A percentile compares a stretch with the other conserved stretches of the same genome.
phyloP scores from a whole-genome alignment of 2,888 invertebrate species.

The Hymenopus coronatus region DNA sequence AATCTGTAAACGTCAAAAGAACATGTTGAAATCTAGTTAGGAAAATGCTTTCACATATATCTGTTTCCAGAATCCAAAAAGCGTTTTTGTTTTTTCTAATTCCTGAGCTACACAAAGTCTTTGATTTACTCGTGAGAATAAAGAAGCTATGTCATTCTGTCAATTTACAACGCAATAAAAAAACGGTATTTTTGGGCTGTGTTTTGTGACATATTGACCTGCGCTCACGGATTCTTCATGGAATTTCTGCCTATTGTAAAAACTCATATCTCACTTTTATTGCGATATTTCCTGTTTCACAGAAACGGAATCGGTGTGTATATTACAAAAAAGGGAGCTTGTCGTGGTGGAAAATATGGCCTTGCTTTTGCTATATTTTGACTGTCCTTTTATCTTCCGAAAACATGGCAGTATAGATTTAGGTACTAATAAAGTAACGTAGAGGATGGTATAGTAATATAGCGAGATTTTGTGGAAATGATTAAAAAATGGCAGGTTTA shows the following conservation, averaged over 20 bases:
- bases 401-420: no score
- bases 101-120: not conserved
- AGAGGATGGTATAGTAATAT: no score
- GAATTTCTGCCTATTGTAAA: not conserved
- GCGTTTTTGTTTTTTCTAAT: not conserved
- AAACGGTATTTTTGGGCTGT: not conserved
- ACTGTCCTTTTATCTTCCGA: no score
- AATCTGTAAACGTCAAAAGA: no score
- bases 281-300: not conserved
- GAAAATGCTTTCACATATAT: not conserved
- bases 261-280: not conserved
- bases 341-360: no score
- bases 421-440: no score
- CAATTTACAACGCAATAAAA: not conserved
- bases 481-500: no score
- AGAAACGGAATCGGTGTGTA: no score
- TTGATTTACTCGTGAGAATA: not conserved
- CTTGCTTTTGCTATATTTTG: no score
- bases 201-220: not conserved
- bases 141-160: not conserved
- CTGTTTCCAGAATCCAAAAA: not conserved
- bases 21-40: no score
- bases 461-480: no score
- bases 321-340: no score
- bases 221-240: not conserved